A percentile compares a stretch with the other conserved stretches of the same genome.
These are phyloP conservation scores for Pipa parva DNA, from an alignment of 2,113 vertebrate species.

Conservation along the genomic window DNA sequence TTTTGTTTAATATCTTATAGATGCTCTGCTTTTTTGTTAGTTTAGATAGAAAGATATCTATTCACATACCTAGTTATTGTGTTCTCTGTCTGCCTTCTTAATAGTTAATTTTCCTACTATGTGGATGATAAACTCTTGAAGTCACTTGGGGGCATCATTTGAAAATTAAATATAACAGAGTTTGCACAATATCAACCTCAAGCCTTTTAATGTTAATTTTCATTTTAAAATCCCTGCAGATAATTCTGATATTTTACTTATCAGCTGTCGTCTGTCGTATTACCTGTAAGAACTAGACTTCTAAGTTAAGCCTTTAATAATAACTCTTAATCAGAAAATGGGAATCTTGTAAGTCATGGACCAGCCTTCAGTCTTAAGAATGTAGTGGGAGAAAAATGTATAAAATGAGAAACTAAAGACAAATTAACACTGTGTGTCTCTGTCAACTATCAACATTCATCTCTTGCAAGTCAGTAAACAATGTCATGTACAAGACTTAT, in stretches of 20 bases:
- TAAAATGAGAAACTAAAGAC: neutral
- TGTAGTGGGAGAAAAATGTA: conserved; percentile 1
- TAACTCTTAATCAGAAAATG: conserved; percentile 35
- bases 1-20: no score
- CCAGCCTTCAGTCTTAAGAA: conserved; percentile 4
- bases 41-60: no score
- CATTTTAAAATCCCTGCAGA: conserved; percentile 23
- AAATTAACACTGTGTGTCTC: no score
- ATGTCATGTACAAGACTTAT: no score
- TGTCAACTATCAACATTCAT: no score
- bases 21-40: no score
- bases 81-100: neutral
- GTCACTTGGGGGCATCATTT: neutral
- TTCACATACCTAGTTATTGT: neutral
- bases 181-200: neutral
- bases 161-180: neutral
- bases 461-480: no score
- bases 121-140: neutral
- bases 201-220: conserved; percentile 6
- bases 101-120: neutral
- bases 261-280: conserved; percentile 3
- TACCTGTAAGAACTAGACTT: conserved; percentile 23
- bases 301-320: conserved; percentile 28
- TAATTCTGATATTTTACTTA: conserved; percentile 24
- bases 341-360: conserved; percentile 29